A percentile compares a stretch with the other conserved stretches of the same genome.
Evolutionary conservation across 2,888 invertebrate species (phyloP).

Genomic region (Bibio marci): DNA sequence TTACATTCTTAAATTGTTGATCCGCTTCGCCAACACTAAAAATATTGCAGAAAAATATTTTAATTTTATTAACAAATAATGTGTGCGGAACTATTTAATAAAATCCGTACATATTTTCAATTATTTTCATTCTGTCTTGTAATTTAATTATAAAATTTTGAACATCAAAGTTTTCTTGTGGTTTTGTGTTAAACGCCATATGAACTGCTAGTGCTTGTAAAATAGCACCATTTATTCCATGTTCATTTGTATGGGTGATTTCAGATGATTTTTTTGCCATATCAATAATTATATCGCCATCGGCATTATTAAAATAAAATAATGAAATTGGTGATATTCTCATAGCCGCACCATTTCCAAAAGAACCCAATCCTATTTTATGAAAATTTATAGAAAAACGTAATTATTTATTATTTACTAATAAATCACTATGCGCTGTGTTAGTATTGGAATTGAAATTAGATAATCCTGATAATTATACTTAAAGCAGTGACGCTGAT

Average conservation of each 20-base stretch:
- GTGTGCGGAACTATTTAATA: conserved; percentile 1
- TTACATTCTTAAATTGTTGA: conserved; percentile 18
- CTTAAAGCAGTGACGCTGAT: too few species aligned
- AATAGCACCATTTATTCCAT: conserved; percentile 39
- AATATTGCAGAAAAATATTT: too few species aligned
- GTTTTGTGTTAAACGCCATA: conserved; percentile 31
- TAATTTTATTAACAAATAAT: too few species aligned
- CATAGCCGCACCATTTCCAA: conserved; percentile 68
- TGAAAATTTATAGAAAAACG: not conserved
- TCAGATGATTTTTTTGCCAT: conserved; percentile 32
- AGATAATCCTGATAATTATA: too few species aligned
- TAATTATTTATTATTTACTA: too few species aligned
- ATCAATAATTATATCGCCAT: conserved; percentile 31
- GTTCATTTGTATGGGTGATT: conserved; percentile 43
- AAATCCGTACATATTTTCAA: conserved; percentile 33
- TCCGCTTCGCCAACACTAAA: conserved; percentile 8
- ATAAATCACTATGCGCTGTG: too few species aligned
- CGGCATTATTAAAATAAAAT: conserved; percentile 30
- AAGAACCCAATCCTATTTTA: conserved; percentile 43
- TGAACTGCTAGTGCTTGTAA: conserved; percentile 40
- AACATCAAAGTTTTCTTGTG: conserved; percentile 30
- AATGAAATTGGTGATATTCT: conserved; percentile 47
- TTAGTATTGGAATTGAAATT: too few species aligned
- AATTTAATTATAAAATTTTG: conserved; percentile 33
- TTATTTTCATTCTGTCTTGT: conserved; percentile 32